Evolutionary conservation across 1,140 invertebrate genomes (phyloP), one percentile per base, ranked within the genome.

Genomic region (Bombus waltoni): DNA sequence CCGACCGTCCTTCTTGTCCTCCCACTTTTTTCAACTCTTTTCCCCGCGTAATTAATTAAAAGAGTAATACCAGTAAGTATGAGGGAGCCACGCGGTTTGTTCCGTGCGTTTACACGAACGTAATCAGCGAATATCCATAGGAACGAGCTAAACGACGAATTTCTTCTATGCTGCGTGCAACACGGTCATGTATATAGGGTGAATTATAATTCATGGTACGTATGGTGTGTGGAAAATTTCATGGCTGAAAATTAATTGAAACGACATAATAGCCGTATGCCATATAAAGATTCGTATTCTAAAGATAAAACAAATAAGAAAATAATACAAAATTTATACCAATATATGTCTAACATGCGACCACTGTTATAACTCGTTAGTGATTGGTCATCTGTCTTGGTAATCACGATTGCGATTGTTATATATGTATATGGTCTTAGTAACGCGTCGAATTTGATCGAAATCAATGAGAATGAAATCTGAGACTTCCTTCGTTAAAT

Each of bases 21-120:
- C 32, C 6, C 32, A 2, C 70, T 38, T 68, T 25, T n/a, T n/a
- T 11, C 40, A 28, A 1, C 22, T 38, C 38, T 80, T 90, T 68
- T 75, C 62, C 62, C 42, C 79, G 57, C 40, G 85, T 81, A 85
- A 90, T 90, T 89, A 89, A 90, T 90, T 90, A 87, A 81, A 59
- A 70, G 81, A 83, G 80, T 85, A 89, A 89, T 89, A 88, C 88
- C 88, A 70, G 72, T 74, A 80, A 81, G 77, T 87, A 83, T 71
- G n/a, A 78, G 53, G 25, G 32, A 47, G 22, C 57, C 53, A 66
- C 32, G 57, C 44, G 65, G 73, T 74, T 70, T 83, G 78, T 81
- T 86, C 76, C 53, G 75, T 35, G 22, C 62, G 47, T 44, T 78
- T 88, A 73, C 76, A 74, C 71, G 66, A 83, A 78, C 88, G 68